These are phyloP conservation scores for Eonycteris spelaea DNA, from an alignment of 2,113 vertebrate species.

Conservation along the genomic window DNA sequence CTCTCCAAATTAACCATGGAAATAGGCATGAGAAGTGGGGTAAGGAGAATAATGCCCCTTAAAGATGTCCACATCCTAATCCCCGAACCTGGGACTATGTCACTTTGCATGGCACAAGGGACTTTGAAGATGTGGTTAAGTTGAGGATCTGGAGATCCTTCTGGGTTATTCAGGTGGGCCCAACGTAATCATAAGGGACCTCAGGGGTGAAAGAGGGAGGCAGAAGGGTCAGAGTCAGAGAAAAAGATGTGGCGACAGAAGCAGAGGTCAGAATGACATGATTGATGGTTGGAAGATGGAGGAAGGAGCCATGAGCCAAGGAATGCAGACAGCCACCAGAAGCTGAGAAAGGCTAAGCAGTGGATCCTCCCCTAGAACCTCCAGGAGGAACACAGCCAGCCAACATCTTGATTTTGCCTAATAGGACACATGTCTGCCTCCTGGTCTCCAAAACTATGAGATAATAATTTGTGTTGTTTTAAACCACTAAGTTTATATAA, in stretches of 20 bases:
- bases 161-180: neutral
- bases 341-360: neutral
- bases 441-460: neutral
- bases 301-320: neutral
- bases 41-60: neutral
- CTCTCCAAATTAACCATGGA: constrained; percentile 1
- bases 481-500: neutral
- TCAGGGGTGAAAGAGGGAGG: neutral
- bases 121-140: neutral
- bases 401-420: neutral
- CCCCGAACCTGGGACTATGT: neutral
- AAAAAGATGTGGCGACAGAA: neutral
- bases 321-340: neutral
- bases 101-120: neutral
- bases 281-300: neutral
- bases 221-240: neutral
- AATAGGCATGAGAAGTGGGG: neutral
- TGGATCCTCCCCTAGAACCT: neutral
- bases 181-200: neutral
- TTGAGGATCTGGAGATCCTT: neutral
- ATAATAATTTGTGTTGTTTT: neutral
- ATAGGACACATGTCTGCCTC: neutral
- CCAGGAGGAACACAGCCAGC: neutral
- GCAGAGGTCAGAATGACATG: neutral
- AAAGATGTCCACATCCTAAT: neutral